phyloP scores from a whole-genome alignment of 2,888 invertebrate genomes.

The Trypoxylon attenuatum region DNA sequence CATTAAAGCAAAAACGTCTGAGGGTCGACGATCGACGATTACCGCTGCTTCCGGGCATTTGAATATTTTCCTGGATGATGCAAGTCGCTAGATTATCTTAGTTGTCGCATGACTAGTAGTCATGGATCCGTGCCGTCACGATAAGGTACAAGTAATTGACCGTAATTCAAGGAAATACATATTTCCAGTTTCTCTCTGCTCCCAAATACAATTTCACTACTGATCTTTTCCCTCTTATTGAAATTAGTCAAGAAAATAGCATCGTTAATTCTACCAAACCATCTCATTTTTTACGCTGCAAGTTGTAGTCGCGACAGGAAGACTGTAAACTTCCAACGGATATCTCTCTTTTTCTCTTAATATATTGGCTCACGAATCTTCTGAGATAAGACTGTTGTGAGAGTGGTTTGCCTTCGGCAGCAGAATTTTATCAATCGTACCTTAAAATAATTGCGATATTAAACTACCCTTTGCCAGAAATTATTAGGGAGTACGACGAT shows the following conservation, averaged over 20 bases:
- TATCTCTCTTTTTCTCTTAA: too few relatives aligned
- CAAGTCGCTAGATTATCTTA: constrained; percentile 48
- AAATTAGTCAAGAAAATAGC: too few relatives aligned
- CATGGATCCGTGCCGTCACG: constrained; percentile 48
- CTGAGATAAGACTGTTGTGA: too few relatives aligned
- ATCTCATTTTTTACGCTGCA: too few relatives aligned
- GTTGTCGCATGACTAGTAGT: constrained; percentile 45
- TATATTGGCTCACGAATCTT: too few relatives aligned
- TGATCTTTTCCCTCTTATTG: too few relatives aligned
- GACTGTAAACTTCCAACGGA: too few relatives aligned
- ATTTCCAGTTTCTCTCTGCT: too few relatives aligned
- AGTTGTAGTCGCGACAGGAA: too few relatives aligned
- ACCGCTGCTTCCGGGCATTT: constrained; percentile 14
- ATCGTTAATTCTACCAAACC: too few relatives aligned
- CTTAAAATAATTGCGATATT: not conserved
- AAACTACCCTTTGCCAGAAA: not conserved
- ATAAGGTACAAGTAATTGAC: constrained; percentile 63
- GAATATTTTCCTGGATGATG: constrained; percentile 43
- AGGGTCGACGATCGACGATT: constrained; percentile 10
- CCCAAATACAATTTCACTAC: too few relatives aligned
- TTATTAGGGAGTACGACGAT: not conserved
- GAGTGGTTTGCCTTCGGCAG: too few relatives aligned
- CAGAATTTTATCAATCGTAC: not conserved
- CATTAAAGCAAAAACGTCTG: constrained; percentile 10
- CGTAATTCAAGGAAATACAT: constrained; percentile 67